Conservation (phyloP, 2,888 invertebrate species). For the Caradrina kadenii region DNA sequence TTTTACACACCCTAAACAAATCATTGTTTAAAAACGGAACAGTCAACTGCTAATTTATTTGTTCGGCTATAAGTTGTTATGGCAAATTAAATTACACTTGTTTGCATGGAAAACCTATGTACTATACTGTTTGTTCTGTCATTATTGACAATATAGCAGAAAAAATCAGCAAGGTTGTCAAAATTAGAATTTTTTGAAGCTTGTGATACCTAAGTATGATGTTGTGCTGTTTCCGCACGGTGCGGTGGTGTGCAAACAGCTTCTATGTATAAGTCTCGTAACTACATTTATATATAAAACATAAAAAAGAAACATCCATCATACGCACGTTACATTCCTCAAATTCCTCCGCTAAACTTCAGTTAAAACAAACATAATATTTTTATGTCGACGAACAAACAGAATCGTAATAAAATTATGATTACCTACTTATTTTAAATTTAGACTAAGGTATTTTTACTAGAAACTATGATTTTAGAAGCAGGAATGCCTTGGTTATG, state of each 20-base stretch:
- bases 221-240: too few relatives aligned
- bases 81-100: too few relatives aligned
- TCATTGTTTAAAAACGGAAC: too few relatives aligned
- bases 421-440: conserved; percentile 21
- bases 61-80: too few relatives aligned
- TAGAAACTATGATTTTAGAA: not conserved
- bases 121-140: too few relatives aligned
- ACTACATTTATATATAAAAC: not conserved
- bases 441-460: conserved; percentile 16
- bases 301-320: conserved; percentile 14
- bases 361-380: conserved; percentile 46
- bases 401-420: conserved; percentile 41
- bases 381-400: conserved; percentile 52
- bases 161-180: too few relatives aligned
- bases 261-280: not conserved
- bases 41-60: too few relatives aligned
- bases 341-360: conserved; percentile 50
- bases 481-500: not conserved
- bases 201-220: too few relatives aligned
- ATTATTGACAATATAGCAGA: too few relatives aligned
- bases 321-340: conserved; percentile 44
- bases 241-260: not conserved
- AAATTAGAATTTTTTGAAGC: too few relatives aligned
- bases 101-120: too few relatives aligned
- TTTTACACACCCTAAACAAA: too few relatives aligned